Evolutionary conservation across 2,113 vertebrate species (phyloP), one percentile per base, ranked within the genome.

Genomic region (Phrynosoma blainvillii): DNA sequence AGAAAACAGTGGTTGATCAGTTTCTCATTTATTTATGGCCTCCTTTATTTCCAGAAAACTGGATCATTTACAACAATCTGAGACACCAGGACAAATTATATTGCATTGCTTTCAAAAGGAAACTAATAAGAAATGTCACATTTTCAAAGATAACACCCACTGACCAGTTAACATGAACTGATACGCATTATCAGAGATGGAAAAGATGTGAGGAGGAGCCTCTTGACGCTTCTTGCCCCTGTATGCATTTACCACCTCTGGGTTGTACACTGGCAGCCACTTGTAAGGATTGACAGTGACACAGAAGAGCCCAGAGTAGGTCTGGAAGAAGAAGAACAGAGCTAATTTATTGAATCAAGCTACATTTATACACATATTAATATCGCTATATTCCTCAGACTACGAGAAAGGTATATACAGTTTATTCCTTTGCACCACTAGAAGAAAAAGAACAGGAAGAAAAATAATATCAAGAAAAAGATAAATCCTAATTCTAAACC

Each of bases 201-300:
- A 96, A 93, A 97, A 97, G 95, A 97, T 96, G 93, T 97, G 96
- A 82, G 96, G 95, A 0, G 96, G 96, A 36, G 96, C 96, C 90
- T 97, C 96, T 92, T 96, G 96, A 1, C 95, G 96, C 90, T 97
- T 97, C 47, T 97, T 97, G 85, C 96, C 96, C 11, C 96, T 0
- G 92, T 97, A 97, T 62, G 93, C 96, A 0, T 36, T 0, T 10
- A 96, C 96, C 42, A 96, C 96, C 66, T 96, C 95, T 5, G 96
- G 77, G 4, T 96, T 96, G 76, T 97, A 97, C 91, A 98, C 97
- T 0, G 97, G 97, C 82, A 98, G 91, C 97, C 97, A 98, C 95
- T 98, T 98, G 94, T 98, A 98, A 94, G 97, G 97, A 91, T 98
- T 98, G 93, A 98, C 97, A 1, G 98, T 98, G 93, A 97, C 96